Conservation (phyloP, 1,140 invertebrate genomes). For the Archegozetes longisetosus region DNA sequence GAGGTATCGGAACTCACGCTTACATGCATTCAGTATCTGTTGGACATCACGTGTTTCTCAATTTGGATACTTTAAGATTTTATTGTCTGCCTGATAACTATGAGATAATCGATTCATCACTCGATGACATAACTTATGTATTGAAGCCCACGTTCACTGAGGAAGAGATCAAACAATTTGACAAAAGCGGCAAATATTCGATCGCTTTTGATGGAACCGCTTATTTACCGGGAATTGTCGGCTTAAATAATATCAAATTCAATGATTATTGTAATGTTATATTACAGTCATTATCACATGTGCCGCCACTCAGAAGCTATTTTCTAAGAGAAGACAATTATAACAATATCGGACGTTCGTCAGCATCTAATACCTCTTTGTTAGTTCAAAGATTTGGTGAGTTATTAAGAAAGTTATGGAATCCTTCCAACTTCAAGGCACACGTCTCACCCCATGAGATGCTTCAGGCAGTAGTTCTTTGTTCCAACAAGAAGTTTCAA, state of each 20-base stretch:
- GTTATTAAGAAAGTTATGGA: constrained; percentile 94
- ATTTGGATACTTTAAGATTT: constrained; percentile 91
- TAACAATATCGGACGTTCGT: constrained; percentile 47
- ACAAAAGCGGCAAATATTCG: constrained; percentile 67
- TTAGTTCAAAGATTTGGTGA: constrained; percentile 94
- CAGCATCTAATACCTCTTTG: constrained; percentile 78
- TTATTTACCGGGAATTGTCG: constrained; percentile 69
- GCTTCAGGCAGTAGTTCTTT: constrained; percentile 95
- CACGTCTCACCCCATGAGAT: constrained; percentile 99
- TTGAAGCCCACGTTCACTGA: constrained; percentile 88
- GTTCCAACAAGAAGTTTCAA: constrained; percentile 95
- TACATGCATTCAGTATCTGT: constrained; percentile 96
- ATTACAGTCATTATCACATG: constrained; percentile 81
- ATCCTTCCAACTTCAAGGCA: constrained; percentile 95
- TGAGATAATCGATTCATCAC: constrained; percentile 95
- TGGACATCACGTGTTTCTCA: constrained; percentile 92
- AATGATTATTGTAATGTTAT: constrained; percentile 99
- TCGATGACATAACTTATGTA: constrained; percentile 56
- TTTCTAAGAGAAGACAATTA: constrained; percentile 90
- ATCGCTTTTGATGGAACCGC: constrained; percentile 91
- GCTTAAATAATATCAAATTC: constrained; percentile 97
- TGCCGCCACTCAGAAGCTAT: constrained; percentile 80
- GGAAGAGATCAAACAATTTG: constrained; percentile 60
- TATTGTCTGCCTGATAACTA: constrained; percentile 99
- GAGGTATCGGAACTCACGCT: constrained; percentile 94